These are phyloP conservation scores for Acanthis flammea DNA, from an alignment of 2,797 vertebrate genomes.

Conservation along the genomic window DNA sequence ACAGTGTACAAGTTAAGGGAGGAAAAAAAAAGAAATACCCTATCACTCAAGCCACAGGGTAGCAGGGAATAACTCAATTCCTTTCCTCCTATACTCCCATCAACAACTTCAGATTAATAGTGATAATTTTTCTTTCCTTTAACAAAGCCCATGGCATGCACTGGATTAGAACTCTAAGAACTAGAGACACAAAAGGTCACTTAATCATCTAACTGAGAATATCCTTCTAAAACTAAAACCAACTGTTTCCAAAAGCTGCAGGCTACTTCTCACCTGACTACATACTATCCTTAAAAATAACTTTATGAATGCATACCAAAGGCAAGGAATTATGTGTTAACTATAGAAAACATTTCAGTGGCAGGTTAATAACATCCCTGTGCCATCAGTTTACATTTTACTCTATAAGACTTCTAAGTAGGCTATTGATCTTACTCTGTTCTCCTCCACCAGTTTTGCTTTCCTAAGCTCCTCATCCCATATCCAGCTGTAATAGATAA, in stretches of 20 bases:
- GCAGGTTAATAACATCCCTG: background rate
- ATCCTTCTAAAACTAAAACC: background rate
- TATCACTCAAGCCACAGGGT: background rate
- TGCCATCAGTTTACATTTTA: background rate
- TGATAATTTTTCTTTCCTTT: background rate
- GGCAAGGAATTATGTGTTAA: background rate
- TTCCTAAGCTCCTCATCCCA: background rate
- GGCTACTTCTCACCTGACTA: background rate
- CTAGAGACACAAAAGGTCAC: background rate
- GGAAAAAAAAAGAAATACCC: background rate
- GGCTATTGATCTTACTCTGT: background rate
- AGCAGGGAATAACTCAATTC: background rate
- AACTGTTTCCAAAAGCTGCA: background rate
- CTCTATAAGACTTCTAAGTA: background rate
- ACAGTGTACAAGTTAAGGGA: background rate
- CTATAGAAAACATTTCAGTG: background rate
- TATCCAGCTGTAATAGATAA: background rate
- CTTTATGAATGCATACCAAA: background rate
- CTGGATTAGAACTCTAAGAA: background rate
- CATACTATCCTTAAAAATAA: background rate
- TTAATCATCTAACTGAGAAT: background rate
- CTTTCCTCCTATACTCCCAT: background rate
- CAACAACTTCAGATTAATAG: background rate
- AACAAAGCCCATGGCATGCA: background rate
- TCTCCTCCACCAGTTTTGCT: background rate